Base-by-base conservation (phyloP, 64 coral and sea anemone genomes). In the Montipora sp. region DNA sequence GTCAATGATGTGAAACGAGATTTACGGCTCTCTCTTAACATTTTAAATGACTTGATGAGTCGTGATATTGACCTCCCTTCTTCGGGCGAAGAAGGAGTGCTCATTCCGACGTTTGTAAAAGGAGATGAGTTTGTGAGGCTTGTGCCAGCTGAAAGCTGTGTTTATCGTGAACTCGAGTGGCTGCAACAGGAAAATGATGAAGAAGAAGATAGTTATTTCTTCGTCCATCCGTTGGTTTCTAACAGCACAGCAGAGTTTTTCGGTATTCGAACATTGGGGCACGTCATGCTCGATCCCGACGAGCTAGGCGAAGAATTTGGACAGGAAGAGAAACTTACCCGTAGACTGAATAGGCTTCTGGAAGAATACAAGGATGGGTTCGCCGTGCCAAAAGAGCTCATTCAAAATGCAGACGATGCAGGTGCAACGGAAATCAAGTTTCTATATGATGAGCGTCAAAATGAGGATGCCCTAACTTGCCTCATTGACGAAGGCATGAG, bases 361-460 rank as follows among this genome's bases (percentile, higher is more conserved):
- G 89, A 98, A 81, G 89, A 94, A 16, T 98, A 98, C 74, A 98
- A 80, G 4, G 96, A 98, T 49, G 93, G 96, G 47, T 90, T 96
- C 48, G 92, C 87, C 23, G 92, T 96, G 36, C 92, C 93, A 5
- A 98, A 98, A 79, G 95, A 98, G 79, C 89, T 98, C 13, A 98
- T 98, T 83, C 96, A 98, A 82, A 98, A 98, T 65, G 96, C 96
- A 19, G 96, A 98, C 36, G 95, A 98, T 66, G 95, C 95, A 48
- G 92, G 95, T 53, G 95, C 95, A 20, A 92, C 89, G 2, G 92
- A 98, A 77, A 84, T 98, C 46, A 86, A 68, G 1, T 90, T 98
- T 47, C 70, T 98, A 58, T 91, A 94, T 55, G 95, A 97, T 47
- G 89, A 93, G 87, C 81, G 95, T 27, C 63, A 48, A 2, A 95